phyloP scores from a whole-genome alignment of 2,888 invertebrate species.

The Glyphotaelius pellucidus region DNA sequence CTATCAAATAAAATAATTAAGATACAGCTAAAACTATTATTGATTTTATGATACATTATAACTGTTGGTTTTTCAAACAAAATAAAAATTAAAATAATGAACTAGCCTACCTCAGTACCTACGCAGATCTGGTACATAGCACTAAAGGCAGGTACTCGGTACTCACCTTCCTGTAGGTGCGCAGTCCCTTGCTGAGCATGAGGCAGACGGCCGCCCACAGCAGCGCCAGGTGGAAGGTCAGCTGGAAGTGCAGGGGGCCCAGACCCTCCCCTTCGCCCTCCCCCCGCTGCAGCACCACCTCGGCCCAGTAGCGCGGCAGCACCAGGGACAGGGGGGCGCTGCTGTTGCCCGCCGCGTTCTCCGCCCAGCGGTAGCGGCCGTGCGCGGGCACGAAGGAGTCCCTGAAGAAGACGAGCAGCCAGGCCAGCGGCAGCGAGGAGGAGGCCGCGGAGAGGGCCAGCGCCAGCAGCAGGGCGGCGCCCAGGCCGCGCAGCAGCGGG shows the following conservation, averaged over 20 bases:
- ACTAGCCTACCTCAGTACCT: too few species aligned
- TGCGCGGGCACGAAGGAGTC: conserved; percentile 91
- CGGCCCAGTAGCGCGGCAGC: conserved; percentile 90
- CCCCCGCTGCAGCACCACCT: conserved; percentile 84
- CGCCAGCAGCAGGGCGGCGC: conserved; percentile 86
- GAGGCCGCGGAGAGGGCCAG: conserved; percentile 91
- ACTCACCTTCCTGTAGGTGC: conserved; percentile 88
- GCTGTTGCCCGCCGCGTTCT: conserved; percentile 90
- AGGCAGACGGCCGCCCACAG: conserved; percentile 95
- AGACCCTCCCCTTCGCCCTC: conserved; percentile 76
- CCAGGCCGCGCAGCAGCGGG: conserved; percentile 93
- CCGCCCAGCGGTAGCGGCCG: conserved; percentile 90
- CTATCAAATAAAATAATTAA: too few species aligned
- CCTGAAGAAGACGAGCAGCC: conserved; percentile 92
- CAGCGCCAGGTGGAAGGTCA: conserved; percentile 92
- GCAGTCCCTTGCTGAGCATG: conserved; percentile 90
- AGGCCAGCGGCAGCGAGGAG: conserved; percentile 92
- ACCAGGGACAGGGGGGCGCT: conserved; percentile 87
- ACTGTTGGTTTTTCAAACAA: too few species aligned
- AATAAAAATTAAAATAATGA: too few species aligned
- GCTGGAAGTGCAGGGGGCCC: conserved; percentile 86
- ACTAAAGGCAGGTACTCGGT: background rate
- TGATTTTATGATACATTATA: too few species aligned
- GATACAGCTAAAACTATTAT: too few species aligned
- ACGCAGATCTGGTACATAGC: too few species aligned